phyloP scores from a whole-genome alignment of 2,113 vertebrate species.

The Petrocephalus microphthalmus region DNA sequence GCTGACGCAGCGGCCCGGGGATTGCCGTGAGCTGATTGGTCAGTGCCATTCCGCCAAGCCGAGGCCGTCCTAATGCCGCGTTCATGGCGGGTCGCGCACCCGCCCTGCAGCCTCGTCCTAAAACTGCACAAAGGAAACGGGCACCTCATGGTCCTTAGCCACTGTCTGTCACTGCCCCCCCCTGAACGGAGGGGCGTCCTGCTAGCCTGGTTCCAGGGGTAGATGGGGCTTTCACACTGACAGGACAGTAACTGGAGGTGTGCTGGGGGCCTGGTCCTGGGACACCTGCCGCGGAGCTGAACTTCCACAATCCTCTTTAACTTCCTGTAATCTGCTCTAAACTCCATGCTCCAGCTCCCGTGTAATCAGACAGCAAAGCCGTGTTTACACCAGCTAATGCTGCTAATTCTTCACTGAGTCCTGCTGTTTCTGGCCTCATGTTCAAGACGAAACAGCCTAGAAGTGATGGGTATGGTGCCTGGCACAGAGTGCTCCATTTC shows the following conservation, averaged over 20 bases:
- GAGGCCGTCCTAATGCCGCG: neutral
- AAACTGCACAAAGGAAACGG: neutral
- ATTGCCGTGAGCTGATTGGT: neutral
- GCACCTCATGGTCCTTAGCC: neutral
- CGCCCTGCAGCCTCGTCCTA: neutral
- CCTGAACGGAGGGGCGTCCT: neutral
- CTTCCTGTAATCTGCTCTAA: neutral
- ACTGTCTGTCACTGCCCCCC: neutral
- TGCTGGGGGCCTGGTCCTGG: neutral
- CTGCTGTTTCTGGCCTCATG: slow-evolving; percentile 2
- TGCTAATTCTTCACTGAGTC: neutral
- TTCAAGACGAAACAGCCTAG: neutral
- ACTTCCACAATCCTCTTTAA: neutral
- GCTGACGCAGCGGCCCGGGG: neutral
- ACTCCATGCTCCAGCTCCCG: neutral
- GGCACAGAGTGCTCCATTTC: too few species aligned
- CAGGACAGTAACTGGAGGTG: neutral
- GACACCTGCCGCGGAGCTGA: neutral
- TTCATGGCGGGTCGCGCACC: neutral
- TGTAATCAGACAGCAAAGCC: neutral
- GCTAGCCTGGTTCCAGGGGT: neutral
- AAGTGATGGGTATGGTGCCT: neutral
- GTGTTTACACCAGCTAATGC: neutral
- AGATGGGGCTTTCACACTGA: neutral
- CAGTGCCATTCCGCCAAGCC: neutral